Percentiles rank a stretch among this genome's conserved stretches.
phyloP scores from a whole-genome alignment of 2,888 invertebrate genomes.

The Bellardia pandia region DNA sequence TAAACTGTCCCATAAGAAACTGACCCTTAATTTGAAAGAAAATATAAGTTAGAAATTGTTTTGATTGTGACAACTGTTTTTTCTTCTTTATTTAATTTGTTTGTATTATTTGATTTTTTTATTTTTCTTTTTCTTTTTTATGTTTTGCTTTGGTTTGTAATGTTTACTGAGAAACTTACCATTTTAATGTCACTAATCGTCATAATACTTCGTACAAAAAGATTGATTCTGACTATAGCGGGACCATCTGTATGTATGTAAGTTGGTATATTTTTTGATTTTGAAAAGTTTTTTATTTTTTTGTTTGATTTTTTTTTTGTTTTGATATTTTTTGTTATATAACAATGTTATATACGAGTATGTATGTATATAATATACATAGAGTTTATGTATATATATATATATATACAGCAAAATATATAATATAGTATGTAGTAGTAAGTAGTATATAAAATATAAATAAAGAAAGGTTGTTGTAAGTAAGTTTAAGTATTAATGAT shows the following conservation, averaged over 20 bases:
- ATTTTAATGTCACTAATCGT: slow-evolving; percentile 99
- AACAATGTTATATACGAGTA: slow-evolving; percentile 9
- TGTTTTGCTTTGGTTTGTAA: slow-evolving; percentile 70
- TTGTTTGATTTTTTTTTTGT: slow-evolving; percentile 10
- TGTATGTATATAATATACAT: slow-evolving; percentile 60
- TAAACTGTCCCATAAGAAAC: slow-evolving; percentile 68
- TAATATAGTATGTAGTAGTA: slow-evolving; percentile 1
- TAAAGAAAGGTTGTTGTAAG: slow-evolving; percentile 13
- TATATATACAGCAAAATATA: slow-evolving; percentile 45
- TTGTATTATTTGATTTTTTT: slow-evolving; percentile 60
- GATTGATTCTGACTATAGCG: slow-evolving; percentile 98
- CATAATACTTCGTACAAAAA: slow-evolving; percentile 98
- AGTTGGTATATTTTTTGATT: slow-evolving; percentile 68
- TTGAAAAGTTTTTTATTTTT: slow-evolving; percentile 47
- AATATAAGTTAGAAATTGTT: slow-evolving; percentile 57
- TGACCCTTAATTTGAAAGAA: slow-evolving; percentile 69
- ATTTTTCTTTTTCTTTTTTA: slow-evolving; percentile 60
- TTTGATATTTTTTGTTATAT: slow-evolving; percentile 35
- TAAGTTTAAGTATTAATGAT: slow-evolving; percentile 1
- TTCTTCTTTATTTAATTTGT: slow-evolving; percentile 57
- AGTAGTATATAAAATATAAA: slow-evolving; percentile 2
- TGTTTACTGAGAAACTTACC: slow-evolving; percentile 89
- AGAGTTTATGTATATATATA: slow-evolving; percentile 7
- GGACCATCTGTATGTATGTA: slow-evolving; percentile 91
- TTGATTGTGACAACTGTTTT: slow-evolving; percentile 70